Base-by-base conservation (phyloP, 2,888 invertebrate genomes). In the Furcula furcula region DNA sequence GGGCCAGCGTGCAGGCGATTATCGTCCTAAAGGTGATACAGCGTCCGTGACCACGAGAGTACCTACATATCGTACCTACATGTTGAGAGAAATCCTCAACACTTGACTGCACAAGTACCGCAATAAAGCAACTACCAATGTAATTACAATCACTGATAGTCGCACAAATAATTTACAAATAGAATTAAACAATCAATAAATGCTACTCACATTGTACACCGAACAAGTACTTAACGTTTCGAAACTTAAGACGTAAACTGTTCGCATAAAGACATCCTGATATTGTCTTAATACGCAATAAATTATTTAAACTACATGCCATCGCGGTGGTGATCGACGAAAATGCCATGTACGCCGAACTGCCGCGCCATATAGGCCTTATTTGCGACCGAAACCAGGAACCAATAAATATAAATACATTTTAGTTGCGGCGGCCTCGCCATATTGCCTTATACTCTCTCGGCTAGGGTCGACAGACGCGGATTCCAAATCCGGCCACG, bases 351-450 rank as follows among this genome's bases (percentile, higher is more conserved):
- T 66, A 50, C 36, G 69, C 26, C 26, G 26, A 7, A 26, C 14
- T 9, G 26, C 14, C 26, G 14, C 11, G 14, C 39, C 43, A 43
- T 27, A 39, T 49, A 46, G 34, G 41, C 48, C 55, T 44, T 56
- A 53, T 53, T 41, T 34, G 50, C 34, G 45, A 39, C 73, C 74
- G 70, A 75, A 77, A 74, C 51, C 64, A 73, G 76, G 67, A 65
- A 65, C 69, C 76, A 66, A 78, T 81, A 79, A 80, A 81, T 76
- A 76, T 71, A 67, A 57, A 71, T 65, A 72, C 72, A 73, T 78
- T 79, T 80, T 73, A 76, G 75, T 65, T 56, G 58, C 49, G 52
- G 46, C 68, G 75, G 65, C 76, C 79, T 76, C 74, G 71, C 46
- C 62, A 61, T 76, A 73, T 82, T 83, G 83, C 83, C 83, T 83